Evolutionary conservation across 2,888 invertebrate species (phyloP).

Genomic region (Melinaea menophilus): DNA sequence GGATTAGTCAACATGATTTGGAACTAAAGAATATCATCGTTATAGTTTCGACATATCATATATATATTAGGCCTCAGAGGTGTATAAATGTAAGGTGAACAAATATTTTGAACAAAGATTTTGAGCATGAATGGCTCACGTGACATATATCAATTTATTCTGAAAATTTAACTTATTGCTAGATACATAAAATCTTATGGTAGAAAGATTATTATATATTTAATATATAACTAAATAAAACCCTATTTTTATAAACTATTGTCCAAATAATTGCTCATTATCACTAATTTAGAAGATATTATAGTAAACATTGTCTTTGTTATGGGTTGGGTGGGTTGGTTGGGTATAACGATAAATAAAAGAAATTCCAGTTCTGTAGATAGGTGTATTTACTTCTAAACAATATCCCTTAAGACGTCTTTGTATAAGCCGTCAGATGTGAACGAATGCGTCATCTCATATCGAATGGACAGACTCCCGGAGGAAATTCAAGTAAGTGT

Average conservation of each 20-base stretch:
- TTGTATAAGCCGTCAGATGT: background rate
- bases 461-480: conserved; percentile 12
- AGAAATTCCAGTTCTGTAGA: background rate
- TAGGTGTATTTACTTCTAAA: background rate
- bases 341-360: conserved; percentile 1
- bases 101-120: no score
- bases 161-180: no score
- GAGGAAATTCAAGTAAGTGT: conserved; percentile 18
- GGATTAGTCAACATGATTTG: no score
- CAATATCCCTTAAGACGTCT: background rate
- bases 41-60: no score
- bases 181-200: no score
- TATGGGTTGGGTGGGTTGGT: background rate
- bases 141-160: no score
- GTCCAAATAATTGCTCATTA: background rate
- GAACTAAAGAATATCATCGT: no score
- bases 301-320: background rate
- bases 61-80: no score
- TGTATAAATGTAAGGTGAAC: no score
- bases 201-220: no score
- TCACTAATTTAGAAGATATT: background rate
- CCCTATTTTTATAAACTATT: background rate
- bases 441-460: conserved; percentile 9
- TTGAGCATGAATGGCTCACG: no score
- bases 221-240: no score